Evolutionary conservation across 2,113 vertebrate genomes (phyloP).

Genomic region (Girardinichthys multiradiatus): DNA sequence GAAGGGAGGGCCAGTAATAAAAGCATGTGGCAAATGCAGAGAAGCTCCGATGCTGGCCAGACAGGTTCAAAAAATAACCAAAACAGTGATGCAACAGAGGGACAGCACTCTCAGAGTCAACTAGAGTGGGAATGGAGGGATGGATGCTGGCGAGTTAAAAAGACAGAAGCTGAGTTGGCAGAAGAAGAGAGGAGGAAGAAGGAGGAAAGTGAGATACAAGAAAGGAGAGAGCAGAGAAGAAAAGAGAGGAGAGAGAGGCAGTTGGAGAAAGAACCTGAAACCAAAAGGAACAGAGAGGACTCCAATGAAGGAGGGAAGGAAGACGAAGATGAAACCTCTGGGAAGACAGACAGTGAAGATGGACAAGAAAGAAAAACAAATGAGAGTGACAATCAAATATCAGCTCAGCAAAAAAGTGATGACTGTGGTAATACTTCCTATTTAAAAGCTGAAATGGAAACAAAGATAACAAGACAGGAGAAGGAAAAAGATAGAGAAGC

Average conservation of each 20-base stretch:
- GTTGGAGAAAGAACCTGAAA: slow-evolving; percentile 50
- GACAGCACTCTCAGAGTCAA: slow-evolving; percentile 35
- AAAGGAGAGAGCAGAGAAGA: slow-evolving; percentile 65
- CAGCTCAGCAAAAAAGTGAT: slow-evolving; percentile 3
- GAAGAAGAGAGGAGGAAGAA: slow-evolving; percentile 69
- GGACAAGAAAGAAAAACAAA: slow-evolving; percentile 24
- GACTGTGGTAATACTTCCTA: neutral
- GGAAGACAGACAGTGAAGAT: slow-evolving; percentile 20
- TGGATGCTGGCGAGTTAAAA: slow-evolving; percentile 74
- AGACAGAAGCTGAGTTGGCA: slow-evolving; percentile 63
- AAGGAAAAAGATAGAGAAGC: slow-evolving; percentile 18
- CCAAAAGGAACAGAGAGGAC: slow-evolving; percentile 33
- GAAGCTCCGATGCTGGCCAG: slow-evolving; percentile 39
- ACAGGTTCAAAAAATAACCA: slow-evolving; percentile 37
- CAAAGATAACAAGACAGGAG: slow-evolving; percentile 2
- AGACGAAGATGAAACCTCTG: slow-evolving; percentile 30
- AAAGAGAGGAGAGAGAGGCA: slow-evolving; percentile 65
- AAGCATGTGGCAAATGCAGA: slow-evolving; percentile 51
- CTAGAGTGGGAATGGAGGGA: slow-evolving; percentile 76
- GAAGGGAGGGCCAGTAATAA: slow-evolving; percentile 44
- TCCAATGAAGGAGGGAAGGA: slow-evolving; percentile 39
- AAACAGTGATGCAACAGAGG: slow-evolving; percentile 12
- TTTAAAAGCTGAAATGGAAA: slow-evolving; percentile 19
- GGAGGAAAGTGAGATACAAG: slow-evolving; percentile 58
- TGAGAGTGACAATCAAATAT: slow-evolving; percentile 8